Evolutionary conservation across 2,888 invertebrate genomes (phyloP).

Genomic region (Cordilura impudica): DNA sequence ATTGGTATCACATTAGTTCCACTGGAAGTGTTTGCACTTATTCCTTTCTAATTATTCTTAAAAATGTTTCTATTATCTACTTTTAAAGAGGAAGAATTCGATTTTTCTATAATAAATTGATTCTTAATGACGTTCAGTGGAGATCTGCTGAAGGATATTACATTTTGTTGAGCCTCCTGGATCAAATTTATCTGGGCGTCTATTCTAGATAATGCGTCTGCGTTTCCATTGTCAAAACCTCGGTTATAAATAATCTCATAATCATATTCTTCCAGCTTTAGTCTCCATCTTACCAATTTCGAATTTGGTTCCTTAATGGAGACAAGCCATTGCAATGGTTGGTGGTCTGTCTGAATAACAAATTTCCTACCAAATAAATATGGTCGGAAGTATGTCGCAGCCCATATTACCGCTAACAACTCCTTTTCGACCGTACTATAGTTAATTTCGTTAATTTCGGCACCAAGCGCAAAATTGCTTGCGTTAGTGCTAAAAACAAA

Average conservation of each 20-base stretch:
- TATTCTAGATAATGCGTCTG: constrained; percentile 47
- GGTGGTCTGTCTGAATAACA: constrained; percentile 41
- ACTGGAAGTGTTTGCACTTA: neutral
- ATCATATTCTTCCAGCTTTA: constrained; percentile 2
- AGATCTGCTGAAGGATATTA: neutral
- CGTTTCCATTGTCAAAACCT: constrained; percentile 19
- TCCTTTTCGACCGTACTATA: constrained; percentile 26
- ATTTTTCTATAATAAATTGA: neutral
- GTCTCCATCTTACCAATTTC: neutral
- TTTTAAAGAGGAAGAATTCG: neutral
- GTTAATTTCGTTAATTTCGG: neutral
- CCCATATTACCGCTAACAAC: constrained; percentile 37
- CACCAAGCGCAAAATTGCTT: constrained; percentile 14
- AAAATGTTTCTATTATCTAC: neutral
- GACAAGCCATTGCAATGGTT: constrained; percentile 39
- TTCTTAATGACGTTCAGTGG: neutral
- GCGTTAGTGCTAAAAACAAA: constrained; percentile 21
- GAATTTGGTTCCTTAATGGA: constrained; percentile 43
- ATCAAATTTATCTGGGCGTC: neutral
- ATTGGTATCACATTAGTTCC: neutral
- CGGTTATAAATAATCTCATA: constrained; percentile 26
- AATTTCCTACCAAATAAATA: constrained; percentile 49
- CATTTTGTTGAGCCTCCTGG: neutral
- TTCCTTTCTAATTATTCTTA: neutral
- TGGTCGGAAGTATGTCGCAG: constrained; percentile 11